phyloP scores from a whole-genome alignment of 2,113 vertebrate genomes.

The Opisthocomus hoazin region DNA sequence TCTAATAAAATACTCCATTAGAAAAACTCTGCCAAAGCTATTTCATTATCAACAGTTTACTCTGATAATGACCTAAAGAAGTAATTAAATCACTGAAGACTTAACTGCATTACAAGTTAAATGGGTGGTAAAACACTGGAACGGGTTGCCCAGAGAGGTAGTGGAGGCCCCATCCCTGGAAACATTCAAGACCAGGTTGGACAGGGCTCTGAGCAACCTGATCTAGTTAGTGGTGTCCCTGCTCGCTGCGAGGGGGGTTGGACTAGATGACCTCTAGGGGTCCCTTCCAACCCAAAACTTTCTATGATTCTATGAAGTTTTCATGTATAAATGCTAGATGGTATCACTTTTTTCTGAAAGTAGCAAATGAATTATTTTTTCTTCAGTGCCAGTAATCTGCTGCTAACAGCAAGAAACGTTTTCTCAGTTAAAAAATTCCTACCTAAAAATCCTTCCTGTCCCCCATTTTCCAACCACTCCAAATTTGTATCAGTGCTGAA shows the following conservation, averaged over 20 bases:
- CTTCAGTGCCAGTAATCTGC: background rate
- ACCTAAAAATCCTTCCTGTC: background rate
- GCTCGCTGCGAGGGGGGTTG: too few species aligned
- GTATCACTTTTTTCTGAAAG: slow-evolving; percentile 1
- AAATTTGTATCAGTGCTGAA: background rate
- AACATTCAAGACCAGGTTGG: too few species aligned
- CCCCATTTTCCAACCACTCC: background rate
- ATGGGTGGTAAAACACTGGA: too few species aligned
- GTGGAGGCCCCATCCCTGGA: too few species aligned
- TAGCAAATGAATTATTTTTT: background rate
- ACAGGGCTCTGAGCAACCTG: too few species aligned
- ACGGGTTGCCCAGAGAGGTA: too few species aligned
- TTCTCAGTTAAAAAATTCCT: background rate
- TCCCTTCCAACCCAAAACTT: too few species aligned
- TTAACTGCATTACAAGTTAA: background rate
- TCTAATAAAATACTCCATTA: slow-evolving; percentile 19
- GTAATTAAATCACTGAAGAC: background rate
- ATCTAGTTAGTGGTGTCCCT: too few species aligned
- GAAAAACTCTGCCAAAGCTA: slow-evolving; percentile 35
- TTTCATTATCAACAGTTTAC: slow-evolving; percentile 19
- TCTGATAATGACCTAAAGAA: background rate
- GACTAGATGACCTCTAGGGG: too few species aligned
- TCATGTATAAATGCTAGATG: background rate
- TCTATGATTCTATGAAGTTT: too few species aligned
- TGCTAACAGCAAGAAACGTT: background rate